phyloP scores from a whole-genome alignment of 1,140 invertebrate species.

The Cydia amplana region DNA sequence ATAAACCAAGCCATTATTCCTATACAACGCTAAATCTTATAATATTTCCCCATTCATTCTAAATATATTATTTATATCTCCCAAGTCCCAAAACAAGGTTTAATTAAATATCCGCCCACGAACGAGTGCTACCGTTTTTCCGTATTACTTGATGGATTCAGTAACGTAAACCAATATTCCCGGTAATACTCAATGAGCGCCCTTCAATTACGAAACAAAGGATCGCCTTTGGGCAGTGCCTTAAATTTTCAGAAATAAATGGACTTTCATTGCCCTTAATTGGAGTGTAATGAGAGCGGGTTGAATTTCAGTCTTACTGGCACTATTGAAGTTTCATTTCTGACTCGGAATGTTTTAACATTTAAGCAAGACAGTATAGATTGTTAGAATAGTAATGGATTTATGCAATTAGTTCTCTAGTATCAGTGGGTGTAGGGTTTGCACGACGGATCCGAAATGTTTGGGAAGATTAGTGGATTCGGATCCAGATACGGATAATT shows the following conservation, averaged over 20 bases:
- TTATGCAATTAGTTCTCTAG: too few species aligned
- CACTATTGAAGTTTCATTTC: slow-evolving; percentile 1
- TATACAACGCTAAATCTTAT: too few species aligned
- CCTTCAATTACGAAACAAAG: neutral
- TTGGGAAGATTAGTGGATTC: too few species aligned
- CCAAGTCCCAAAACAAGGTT: neutral
- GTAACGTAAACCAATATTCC: slow-evolving; percentile 7
- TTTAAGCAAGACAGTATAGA: too few species aligned
- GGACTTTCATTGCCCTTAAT: neutral
- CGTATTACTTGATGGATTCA: slow-evolving; percentile 11
- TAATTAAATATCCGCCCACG: neutral
- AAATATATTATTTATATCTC: neutral
- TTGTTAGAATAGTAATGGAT: too few species aligned
- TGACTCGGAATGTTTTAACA: neutral
- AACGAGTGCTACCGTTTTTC: neutral
- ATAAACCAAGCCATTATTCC: too few species aligned
- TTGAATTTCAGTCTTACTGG: neutral
- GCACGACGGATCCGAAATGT: too few species aligned
- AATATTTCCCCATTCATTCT: too few species aligned
- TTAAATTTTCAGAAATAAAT: neutral
- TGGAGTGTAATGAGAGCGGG: neutral
- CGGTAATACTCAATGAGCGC: neutral
- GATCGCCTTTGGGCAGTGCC: neutral
- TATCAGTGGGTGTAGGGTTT: too few species aligned
- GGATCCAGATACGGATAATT: too few species aligned